Evolutionary conservation across 1,140 invertebrate genomes (phyloP).

Genomic region (Neodiprion pinetum): DNA sequence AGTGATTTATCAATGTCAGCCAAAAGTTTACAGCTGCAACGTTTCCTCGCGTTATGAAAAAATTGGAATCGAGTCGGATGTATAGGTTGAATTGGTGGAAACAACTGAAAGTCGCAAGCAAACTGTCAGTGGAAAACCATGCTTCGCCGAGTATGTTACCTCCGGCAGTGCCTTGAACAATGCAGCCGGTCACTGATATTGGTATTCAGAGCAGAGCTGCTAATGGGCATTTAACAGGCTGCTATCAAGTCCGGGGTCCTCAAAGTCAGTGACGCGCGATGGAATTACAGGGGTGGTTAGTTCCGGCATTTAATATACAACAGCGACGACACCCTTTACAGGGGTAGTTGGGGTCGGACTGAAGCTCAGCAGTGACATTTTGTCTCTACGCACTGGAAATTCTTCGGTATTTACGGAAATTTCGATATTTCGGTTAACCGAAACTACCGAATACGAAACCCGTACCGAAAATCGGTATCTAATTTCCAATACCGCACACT

Average conservation of each 20-base stretch:
- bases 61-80: too few relatives aligned
- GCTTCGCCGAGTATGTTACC: too few relatives aligned
- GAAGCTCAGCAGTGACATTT: slow-evolving; percentile 3
- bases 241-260: not conserved
- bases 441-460: not conserved
- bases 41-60: too few relatives aligned
- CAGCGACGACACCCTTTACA: slow-evolving; percentile 22
- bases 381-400: not conserved
- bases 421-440: not conserved
- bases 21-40: too few relatives aligned
- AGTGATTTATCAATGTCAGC: too few relatives aligned
- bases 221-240: slow-evolving; percentile 4
- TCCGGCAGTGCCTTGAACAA: too few relatives aligned
- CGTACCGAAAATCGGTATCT: too few relatives aligned
- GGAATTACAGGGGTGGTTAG: slow-evolving; percentile 55
- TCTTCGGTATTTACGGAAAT: not conserved
- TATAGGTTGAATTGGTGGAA: too few relatives aligned
- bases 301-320: slow-evolving; percentile 54
- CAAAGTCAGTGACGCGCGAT: slow-evolving; percentile 49
- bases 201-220: not conserved
- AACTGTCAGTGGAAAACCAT: too few relatives aligned
- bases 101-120: too few relatives aligned
- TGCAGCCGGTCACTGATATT: not conserved
- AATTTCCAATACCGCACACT: too few relatives aligned
- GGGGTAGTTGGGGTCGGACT: not conserved